Percentiles rank a stretch among this genome's conserved stretches.
Evolutionary conservation across 2,113 vertebrate species (phyloP).

Genomic region (Prionailurus bengalensis): DNA sequence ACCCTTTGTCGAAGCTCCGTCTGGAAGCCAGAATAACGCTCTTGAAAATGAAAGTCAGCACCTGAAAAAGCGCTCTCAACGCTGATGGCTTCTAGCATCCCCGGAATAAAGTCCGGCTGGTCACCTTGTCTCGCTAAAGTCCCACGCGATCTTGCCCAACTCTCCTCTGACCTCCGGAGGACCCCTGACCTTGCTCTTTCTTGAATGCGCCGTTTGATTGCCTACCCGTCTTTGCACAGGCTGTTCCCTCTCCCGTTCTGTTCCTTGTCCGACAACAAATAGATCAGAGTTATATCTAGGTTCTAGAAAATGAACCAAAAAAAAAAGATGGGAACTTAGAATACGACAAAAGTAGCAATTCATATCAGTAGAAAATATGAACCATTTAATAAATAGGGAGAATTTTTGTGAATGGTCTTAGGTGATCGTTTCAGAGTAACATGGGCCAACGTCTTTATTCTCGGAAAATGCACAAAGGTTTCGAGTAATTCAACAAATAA

Average conservation of each 20-base stretch:
- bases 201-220: rapidly evolving
- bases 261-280: background rate
- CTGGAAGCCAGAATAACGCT: background rate
- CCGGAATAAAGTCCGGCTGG: background rate
- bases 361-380: background rate
- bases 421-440: too few relatives aligned
- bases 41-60: background rate
- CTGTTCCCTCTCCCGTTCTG: background rate
- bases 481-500: background rate
- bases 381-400: background rate
- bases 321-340: background rate
- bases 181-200: background rate
- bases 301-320: background rate
- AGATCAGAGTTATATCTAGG: background rate
- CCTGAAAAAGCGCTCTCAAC: background rate
- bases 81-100: rapidly evolving
- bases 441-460: background rate
- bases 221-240: too few relatives aligned
- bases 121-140: background rate
- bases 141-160: background rate
- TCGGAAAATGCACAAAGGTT: background rate
- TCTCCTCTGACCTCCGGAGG: too few relatives aligned
- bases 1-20: too few relatives aligned
- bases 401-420: background rate
- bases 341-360: background rate